Evolutionary conservation across 2,113 vertebrate genomes (phyloP).

Genomic region (Platanista minor): DNA sequence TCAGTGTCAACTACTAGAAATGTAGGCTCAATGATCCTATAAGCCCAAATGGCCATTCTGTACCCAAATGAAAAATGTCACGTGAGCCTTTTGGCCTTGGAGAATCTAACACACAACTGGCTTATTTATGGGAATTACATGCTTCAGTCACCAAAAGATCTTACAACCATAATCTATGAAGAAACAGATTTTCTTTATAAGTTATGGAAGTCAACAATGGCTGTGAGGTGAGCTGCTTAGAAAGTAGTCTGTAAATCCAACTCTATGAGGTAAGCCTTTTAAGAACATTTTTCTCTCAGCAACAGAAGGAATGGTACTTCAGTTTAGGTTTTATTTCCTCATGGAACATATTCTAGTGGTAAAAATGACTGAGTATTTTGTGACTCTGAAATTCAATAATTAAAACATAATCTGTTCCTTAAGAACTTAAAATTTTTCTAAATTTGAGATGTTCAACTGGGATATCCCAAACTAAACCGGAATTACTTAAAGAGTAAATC

Average conservation of each 20-base stretch:
- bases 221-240: conserved; percentile 68
- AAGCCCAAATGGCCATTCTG: conserved; percentile 59
- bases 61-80: conserved; percentile 43
- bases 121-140: conserved; percentile 68
- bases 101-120: conserved; percentile 59
- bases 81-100: conserved; percentile 48
- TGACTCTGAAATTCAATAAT: conserved; percentile 69
- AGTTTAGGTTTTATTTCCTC: conserved; percentile 68
- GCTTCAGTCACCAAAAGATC: conserved; percentile 71
- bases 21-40: conserved; percentile 54
- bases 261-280: conserved; percentile 63
- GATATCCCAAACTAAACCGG: conserved; percentile 1
- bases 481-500: conserved; percentile 46
- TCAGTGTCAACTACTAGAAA: conserved; percentile 50
- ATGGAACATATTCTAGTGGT: conserved; percentile 62
- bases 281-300: conserved; percentile 68
- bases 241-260: conserved; percentile 65
- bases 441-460: conserved; percentile 25
- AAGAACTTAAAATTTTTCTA: conserved; percentile 52
- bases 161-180: conserved; percentile 53
- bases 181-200: conserved; percentile 70
- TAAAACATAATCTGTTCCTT: conserved; percentile 65
- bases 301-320: conserved; percentile 65
- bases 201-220: conserved; percentile 60
- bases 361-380: conserved; percentile 70